Evolutionary conservation across 2,888 invertebrate genomes (phyloP), one percentile per base, ranked within the genome.

Genomic region (Fragum fragum): DNA sequence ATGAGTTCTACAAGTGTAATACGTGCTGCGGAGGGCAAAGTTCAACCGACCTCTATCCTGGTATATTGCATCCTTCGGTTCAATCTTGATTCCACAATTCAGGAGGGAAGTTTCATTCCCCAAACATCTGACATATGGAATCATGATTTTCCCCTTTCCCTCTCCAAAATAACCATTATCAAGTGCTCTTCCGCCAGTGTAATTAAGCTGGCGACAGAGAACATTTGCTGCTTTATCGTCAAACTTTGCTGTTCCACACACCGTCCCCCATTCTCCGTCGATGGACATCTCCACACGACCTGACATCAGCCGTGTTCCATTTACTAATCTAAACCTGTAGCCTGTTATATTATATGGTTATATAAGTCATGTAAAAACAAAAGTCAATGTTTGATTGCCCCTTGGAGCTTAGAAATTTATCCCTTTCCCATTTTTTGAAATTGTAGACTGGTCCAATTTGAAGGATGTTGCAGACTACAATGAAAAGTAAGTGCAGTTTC

Each of bases 241-340:
- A 91, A 97, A 97, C 88, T 96, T 96, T 86, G 87, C 75, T 3
- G 97, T 96, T 89, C 97, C 97, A 92, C 97, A 97, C 6, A 97
- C 95, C 79, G 96, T 96, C 0, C 97, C 97, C 96, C 96, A 97
- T 83, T 95, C 95, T 0, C 96, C 96, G 81, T 94, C 94, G 96
- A 97, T 96, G 94, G 96, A 96, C 5, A 97, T 96, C 95, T 97
- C 97, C 11, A 97, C 94, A n/a, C 89, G 85, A 11, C 90, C 90
- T 11, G 86, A 86, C 73, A 85, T 74, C 28, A 66, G 72, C 42
- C 74, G 80, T n/a, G 83, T 86, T 18, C 83, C 83, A 42, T 83
- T 83, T 1, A 59, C 75, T 81, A 86, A 79, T 52, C 81, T 83
- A 79, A 86, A 83, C 69, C 79, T 79, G 79, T 81, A 86, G 23